phyloP scores from a whole-genome alignment of 2,888 invertebrate genomes.

The Pammene fasciana region DNA sequence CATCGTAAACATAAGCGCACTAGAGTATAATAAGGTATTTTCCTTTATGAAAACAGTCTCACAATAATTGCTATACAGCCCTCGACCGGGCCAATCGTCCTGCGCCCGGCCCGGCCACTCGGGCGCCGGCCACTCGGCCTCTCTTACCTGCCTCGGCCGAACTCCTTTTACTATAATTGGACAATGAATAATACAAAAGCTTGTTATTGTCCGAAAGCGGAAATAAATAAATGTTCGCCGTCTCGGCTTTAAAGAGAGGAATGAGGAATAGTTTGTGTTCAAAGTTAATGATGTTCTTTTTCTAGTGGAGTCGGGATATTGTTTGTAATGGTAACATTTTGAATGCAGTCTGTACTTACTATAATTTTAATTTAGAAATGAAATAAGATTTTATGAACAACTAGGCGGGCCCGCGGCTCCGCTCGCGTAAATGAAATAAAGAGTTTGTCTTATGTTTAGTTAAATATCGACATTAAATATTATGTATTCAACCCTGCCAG shows the following conservation, averaged over 20 bases:
- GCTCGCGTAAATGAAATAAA: no score
- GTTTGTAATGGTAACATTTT: background rate
- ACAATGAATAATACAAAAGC: conserved; percentile 82
- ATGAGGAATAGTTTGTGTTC: conserved; percentile 25
- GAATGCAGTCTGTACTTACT: no score
- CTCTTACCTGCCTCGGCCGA: conserved; percentile 39
- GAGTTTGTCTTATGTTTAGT: no score
- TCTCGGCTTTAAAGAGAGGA: conserved; percentile 38
- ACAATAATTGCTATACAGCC: conserved; percentile 67
- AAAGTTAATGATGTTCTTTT: conserved; percentile 31
- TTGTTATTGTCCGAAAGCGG: conserved; percentile 75
- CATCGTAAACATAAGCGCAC: background rate
- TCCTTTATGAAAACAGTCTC: conserved; percentile 40
- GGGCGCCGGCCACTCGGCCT: conserved; percentile 12
- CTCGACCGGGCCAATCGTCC: conserved; percentile 62
- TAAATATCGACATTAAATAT: no score
- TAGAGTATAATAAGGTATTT: conserved; percentile 22
- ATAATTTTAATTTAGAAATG: no score
- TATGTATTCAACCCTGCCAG: no score
- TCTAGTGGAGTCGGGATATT: background rate
- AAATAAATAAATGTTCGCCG: conserved; percentile 62
- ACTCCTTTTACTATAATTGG: conserved; percentile 83
- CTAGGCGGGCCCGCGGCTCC: no score
- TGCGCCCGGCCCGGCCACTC: conserved; percentile 16
- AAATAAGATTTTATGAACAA: no score